Conservation (phyloP, 2,888 invertebrate species). For the Platycheirus rosarum region DNA sequence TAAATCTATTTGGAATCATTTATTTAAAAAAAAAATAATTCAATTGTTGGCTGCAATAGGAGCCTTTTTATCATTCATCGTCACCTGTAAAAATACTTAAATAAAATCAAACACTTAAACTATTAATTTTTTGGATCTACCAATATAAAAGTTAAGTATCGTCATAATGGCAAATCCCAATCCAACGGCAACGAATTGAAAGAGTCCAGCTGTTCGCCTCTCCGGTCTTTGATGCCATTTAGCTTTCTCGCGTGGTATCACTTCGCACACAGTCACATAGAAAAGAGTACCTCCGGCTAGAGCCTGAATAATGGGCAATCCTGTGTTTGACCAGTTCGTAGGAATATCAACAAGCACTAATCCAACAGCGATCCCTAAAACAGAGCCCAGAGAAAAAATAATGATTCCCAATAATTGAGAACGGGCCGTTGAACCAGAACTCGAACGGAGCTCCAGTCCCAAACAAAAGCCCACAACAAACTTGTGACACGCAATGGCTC, state of each 20-base stretch:
- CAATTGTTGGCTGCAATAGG: too few species aligned
- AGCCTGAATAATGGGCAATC: constrained; percentile 87
- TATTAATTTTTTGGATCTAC: constrained; percentile 58
- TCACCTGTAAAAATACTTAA: constrained; percentile 18
- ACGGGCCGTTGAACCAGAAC: constrained; percentile 79
- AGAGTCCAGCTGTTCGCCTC: constrained; percentile 85
- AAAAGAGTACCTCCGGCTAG: constrained; percentile 90
- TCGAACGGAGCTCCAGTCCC: constrained; percentile 88
- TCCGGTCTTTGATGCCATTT: constrained; percentile 86
- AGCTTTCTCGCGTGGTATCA: constrained; percentile 89
- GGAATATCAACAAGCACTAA: constrained; percentile 85
- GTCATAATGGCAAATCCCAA: constrained; percentile 87
- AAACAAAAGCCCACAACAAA: constrained; percentile 92
- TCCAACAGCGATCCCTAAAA: constrained; percentile 87
- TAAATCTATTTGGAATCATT: too few species aligned
- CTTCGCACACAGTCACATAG: constrained; percentile 90
- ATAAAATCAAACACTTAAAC: not conserved
- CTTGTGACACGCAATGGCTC: constrained; percentile 91
- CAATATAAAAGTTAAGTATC: constrained; percentile 85
- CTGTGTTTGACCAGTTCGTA: constrained; percentile 80
- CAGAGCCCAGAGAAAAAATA: constrained; percentile 88
- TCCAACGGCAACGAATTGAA: constrained; percentile 85
- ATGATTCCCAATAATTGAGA: constrained; percentile 85
- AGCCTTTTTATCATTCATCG: not conserved
- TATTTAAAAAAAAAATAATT: too few species aligned